Conservation (phyloP, 2,888 invertebrate genomes). For the Hecatera dysodea region DNA sequence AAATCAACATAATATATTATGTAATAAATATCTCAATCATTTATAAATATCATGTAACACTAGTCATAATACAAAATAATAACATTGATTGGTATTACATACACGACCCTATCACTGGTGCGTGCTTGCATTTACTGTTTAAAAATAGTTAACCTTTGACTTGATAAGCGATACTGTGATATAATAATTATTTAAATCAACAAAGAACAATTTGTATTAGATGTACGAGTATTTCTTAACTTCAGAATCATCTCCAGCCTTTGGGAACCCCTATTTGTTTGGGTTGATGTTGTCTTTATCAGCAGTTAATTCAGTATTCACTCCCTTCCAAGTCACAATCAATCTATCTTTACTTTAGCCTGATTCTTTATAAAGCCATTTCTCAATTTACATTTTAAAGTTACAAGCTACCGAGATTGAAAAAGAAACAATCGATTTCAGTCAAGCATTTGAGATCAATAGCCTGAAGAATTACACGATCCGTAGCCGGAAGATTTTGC, state of each 20-base stretch:
- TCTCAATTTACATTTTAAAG: slow-evolving; percentile 15
- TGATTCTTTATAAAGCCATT: slow-evolving; percentile 2
- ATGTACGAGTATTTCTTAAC: background rate
- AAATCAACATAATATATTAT: background rate
- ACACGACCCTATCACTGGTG: slow-evolving; percentile 5
- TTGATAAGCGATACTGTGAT: slow-evolving; percentile 14
- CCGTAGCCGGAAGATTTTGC: background rate
- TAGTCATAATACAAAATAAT: slow-evolving; percentile 39
- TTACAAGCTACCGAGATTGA: slow-evolving; percentile 1
- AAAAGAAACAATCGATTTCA: slow-evolving; percentile 26
- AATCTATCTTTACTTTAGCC: background rate
- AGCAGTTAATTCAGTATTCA: background rate
- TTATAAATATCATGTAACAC: slow-evolving; percentile 29
- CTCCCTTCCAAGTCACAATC: background rate
- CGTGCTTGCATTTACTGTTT: slow-evolving; percentile 23
- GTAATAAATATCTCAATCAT: slow-evolving; percentile 23
- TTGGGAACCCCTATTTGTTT: slow-evolving; percentile 5
- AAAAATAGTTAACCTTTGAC: slow-evolving; percentile 54
- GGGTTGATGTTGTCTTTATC: background rate
- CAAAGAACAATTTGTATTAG: background rate
- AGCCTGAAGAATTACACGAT: slow-evolving; percentile 31
- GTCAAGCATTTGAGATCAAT: slow-evolving; percentile 50
- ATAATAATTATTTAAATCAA: background rate
- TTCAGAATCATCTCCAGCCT: background rate
- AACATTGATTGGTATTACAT: slow-evolving; percentile 17